Base-by-base conservation (phyloP, 2,888 invertebrate species). In the Polyommatus icarus region DNA sequence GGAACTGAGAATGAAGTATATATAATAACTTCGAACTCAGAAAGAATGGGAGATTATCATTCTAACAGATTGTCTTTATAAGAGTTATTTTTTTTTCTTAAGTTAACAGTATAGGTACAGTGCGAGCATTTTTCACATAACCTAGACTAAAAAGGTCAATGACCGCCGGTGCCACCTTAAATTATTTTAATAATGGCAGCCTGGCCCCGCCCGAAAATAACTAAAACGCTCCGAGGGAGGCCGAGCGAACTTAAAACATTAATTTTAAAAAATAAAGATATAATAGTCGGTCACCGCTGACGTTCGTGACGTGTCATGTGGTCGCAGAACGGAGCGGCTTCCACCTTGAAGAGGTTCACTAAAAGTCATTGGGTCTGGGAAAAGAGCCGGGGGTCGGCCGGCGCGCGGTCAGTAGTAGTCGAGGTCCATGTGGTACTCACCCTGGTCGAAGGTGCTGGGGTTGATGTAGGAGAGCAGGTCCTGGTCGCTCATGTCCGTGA, bases 401-500 rank as follows among this genome's bases (percentile, higher is more conserved):
- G 80, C 75, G 50, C 78, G 78, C 36, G 78, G 81, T 78, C 81
- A 32, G 54, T 77, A 85, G 81, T 86, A 89, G 82, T 87, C 88
- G 72, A 85, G 81, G 79, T 89, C 88, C 87, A 89, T 86, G 76
- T 78, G 46, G 84, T 88, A 93, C 95, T 94, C 95, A 96, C 96
- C 96, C 95, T 96, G 97, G 91, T 98, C 98, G 89, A 98, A 98
- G 89, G 97, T 97, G 94, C 96, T 97, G 76, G 98, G 97, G 94
- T 98, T 98, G 83, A 98, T 98, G 91, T 97, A 97, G 88, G 97
- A 97, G 83, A 98, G 95, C 83, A 98, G 95, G 91, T 98, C 98
- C 90, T 97, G 97, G 89, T 98, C 98, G 81, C 97, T 97, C 96
- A 98, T 97, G 84, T 96, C 96, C 12, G 97, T 96, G 83, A 98